Evolutionary conservation across 1,140 invertebrate genomes (phyloP), one percentile per base, ranked within the genome.

Genomic region (Bombus sylvicola): DNA sequence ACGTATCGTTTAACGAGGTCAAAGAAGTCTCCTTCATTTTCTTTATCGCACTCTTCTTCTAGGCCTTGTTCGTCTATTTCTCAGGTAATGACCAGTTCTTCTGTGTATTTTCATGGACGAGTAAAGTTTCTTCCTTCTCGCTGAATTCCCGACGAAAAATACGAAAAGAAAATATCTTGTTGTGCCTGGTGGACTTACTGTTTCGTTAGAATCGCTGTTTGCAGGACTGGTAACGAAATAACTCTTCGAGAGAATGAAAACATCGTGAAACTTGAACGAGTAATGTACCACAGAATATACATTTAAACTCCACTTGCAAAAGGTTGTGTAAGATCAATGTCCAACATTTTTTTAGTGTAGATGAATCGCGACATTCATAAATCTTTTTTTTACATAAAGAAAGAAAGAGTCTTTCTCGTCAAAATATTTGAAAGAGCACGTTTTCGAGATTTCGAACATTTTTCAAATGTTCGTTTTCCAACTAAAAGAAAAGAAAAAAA

Each of bases 251-350:
- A 43, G 68, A 53, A 66, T 22, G 39, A 34, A n/a, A 77, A 78
- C 53, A 59, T 41, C 25, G 62, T 47, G 66, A 72, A 83, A 77
- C 47, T 64, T 53, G 53, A 13, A 81, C 37, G 83, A 57, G 64
- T 22, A 53, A 53, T 87, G 85, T 74, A 69, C 69, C 73, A 75
- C 71, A 81, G 85, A 87, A 87, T 90, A 85, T 89, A 75, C 66
- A 82, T 85, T 89, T 85, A 88, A 75, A 25, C 59, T n/a, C 28
- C 59, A 62, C 59, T 62, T 13, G 59, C 1, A 13, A n/a, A 62
- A 62, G 10, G 10, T 62, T 28, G 1, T 10, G 59, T 9, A n/a
- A 62, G 59, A 62, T 28, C 59, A n/a, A 28, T 62, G 59, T 62
- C 10, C 25, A 13, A n/a, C 10, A 62, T 62, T 62, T 62, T 47